Evolutionary conservation across 2,888 invertebrate genomes (phyloP).

Genomic region (Lithophane semibrunnea): DNA sequence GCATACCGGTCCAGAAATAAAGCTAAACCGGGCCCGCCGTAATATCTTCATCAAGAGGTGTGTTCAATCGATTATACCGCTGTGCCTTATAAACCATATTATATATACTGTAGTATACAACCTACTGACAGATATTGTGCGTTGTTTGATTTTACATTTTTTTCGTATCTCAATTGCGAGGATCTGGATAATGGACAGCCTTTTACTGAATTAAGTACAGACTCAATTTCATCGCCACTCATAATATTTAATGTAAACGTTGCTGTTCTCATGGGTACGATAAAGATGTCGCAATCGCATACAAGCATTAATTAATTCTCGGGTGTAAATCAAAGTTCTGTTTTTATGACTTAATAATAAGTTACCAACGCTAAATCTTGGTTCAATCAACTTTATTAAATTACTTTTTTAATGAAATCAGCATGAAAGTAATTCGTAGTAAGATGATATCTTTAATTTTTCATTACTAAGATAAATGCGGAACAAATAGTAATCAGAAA

Average conservation of each 20-base stretch:
- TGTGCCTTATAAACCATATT: conserved; percentile 70
- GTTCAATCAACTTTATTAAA: conserved; percentile 68
- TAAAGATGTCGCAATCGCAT: conserved; percentile 63
- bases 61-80: conserved; percentile 87
- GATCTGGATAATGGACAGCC: conserved; percentile 31
- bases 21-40: conserved; percentile 81
- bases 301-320: conserved; percentile 62
- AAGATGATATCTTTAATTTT: conserved; percentile 64
- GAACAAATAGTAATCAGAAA: conserved; percentile 64
- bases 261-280: conserved; percentile 52
- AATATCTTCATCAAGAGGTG: conserved; percentile 89
- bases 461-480: conserved; percentile 63
- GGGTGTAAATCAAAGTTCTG: conserved; percentile 63
- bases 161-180: conserved; percentile 52
- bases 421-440: conserved; percentile 60
- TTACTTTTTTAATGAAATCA: conserved; percentile 68
- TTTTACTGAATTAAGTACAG: conserved; percentile 43
- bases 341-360: conserved; percentile 67
- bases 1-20: conserved; percentile 83
- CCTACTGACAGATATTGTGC: conserved; percentile 54
- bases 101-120: conserved; percentile 64
- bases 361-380: conserved; percentile 58
- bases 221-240: conserved; percentile 34
- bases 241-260: conserved; percentile 42
- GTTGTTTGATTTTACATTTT: conserved; percentile 56